These are phyloP conservation scores for Drosophila lutescens DNA, from an alignment of 2,888 invertebrate genomes.

Conservation along the genomic window DNA sequence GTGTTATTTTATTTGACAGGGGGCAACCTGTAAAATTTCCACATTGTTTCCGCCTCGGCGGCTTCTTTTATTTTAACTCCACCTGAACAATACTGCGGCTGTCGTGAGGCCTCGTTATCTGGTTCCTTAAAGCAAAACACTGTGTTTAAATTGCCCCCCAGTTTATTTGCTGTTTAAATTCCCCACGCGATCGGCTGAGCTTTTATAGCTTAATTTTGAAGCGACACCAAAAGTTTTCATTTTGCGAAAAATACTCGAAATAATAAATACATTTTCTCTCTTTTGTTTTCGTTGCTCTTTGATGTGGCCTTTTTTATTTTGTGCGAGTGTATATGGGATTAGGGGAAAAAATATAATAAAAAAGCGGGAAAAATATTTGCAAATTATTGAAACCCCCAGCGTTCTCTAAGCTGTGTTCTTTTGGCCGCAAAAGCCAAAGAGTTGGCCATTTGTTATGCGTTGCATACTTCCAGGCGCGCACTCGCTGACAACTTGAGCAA, in stretches of 20 bases:
- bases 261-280: background rate
- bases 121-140: constrained; percentile 22
- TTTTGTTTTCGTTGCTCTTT: constrained; percentile 52
- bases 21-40: constrained; percentile 64
- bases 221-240: constrained; percentile 25
- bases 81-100: constrained; percentile 36
- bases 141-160: constrained; percentile 3
- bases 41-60: constrained; percentile 67
- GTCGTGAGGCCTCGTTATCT: constrained; percentile 33
- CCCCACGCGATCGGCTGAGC: constrained; percentile 1
- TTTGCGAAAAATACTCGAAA: constrained; percentile 49
- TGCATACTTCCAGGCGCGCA: constrained; percentile 67
- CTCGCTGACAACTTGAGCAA: constrained; percentile 76
- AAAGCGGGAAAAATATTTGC: constrained; percentile 51
- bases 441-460: constrained; percentile 65
- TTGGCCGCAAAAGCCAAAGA: constrained; percentile 57
- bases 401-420: constrained; percentile 24
- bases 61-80: constrained; percentile 55
- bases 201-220: constrained; percentile 31
- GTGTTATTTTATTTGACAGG: constrained; percentile 58
- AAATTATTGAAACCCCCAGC: constrained; percentile 66
- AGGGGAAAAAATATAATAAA: background rate
- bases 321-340: constrained; percentile 9
- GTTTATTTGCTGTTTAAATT: constrained; percentile 15
- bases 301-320: constrained; percentile 68